Evolutionary conservation across 2,797 vertebrate genomes (phyloP), one percentile per base, ranked within the genome.

Genomic region (Ciconia nigra): DNA sequence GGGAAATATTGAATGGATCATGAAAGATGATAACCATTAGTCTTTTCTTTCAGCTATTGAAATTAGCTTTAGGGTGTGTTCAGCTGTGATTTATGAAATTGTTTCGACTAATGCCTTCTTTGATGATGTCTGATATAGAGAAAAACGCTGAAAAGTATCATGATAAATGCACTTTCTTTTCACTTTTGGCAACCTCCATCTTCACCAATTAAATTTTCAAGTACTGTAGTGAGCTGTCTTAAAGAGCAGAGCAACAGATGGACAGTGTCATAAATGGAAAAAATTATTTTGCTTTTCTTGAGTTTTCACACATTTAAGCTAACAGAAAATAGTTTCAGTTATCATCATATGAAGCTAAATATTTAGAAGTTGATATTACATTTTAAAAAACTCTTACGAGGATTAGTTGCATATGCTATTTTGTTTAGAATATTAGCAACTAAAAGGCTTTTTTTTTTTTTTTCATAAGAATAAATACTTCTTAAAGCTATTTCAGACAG

Each of bases 1-100:
- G 98, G 99, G 98, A 99, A 99, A 99, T 98, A 98, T 98, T 98
- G 98, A 98, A 98, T 98, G 98, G 98, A 98, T 98, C 98, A 98
- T 98, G 98, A 98, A 98, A 98, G 98, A 98, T 77, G 97, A 97
- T 98, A 97, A 96, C 98, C 96, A 98, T 98, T 96, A 98, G 97
- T 97, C 97, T 98, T 96, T 97, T 97, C 94, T 97, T 97, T 97
- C 92, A 96, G 88, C 97, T 98, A 96, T 98, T 98, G 98, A 97
- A 98, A 97, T 93, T 97, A 93, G 93, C 91, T 98, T 96, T 97
- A 94, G 97, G 90, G 84, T 97, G 77, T 95, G 88, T 98, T 96
- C 97, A 97, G 81, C 97, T 98, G 98, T 94, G 98, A 98, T 98
- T 98, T 98, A 96, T 96, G 86, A 97, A 98, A 97, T 98, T 99